Evolutionary conservation across 53 echinoderm and acorn worm species (phyloP).

Genomic region (Glandiceps talaboti): DNA sequence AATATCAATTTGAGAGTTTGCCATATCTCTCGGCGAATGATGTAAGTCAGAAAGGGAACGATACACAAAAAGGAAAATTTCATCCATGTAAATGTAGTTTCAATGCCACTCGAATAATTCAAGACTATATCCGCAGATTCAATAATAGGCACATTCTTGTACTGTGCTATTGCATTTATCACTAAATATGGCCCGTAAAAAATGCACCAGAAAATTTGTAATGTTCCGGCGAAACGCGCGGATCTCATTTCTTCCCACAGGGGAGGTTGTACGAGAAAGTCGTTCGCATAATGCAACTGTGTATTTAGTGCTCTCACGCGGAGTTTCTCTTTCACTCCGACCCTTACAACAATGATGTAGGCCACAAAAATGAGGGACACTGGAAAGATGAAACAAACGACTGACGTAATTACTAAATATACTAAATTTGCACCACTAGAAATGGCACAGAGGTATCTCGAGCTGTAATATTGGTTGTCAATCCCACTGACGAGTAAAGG

Average conservation of each 20-base stretch:
- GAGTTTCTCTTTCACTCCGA: slow-evolving; percentile 26
- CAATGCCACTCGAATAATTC: background rate
- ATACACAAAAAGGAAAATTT: slow-evolving; percentile 49
- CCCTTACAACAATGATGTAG: slow-evolving; percentile 36
- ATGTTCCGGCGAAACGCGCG: slow-evolving; percentile 45
- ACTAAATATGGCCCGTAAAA: slow-evolving; percentile 68
- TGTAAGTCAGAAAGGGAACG: slow-evolving; percentile 32
- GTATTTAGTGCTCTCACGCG: slow-evolving; percentile 24
- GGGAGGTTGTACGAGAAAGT: slow-evolving; percentile 12
- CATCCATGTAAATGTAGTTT: slow-evolving; percentile 58
- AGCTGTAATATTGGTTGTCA: slow-evolving; percentile 31
- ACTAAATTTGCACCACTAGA: slow-evolving; percentile 17
- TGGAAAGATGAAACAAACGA: slow-evolving; percentile 52
- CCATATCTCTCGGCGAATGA: slow-evolving; percentile 36
- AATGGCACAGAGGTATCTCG: slow-evolving; percentile 54
- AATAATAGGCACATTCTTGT: slow-evolving; percentile 16
- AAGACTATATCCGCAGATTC: slow-evolving; percentile 6
- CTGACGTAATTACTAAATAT: slow-evolving; percentile 28
- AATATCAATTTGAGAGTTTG: slow-evolving; percentile 27
- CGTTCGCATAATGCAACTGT: slow-evolving; percentile 24
- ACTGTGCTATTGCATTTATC: slow-evolving; percentile 21
- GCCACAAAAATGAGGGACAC: slow-evolving; percentile 32
- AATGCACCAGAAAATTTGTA: slow-evolving; percentile 63
- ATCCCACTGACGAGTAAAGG: slow-evolving; percentile 40
- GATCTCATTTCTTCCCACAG: slow-evolving; percentile 23